These are phyloP conservation scores for Parus major DNA, from an alignment of 2,113 vertebrate genomes.

Conservation along the genomic window DNA sequence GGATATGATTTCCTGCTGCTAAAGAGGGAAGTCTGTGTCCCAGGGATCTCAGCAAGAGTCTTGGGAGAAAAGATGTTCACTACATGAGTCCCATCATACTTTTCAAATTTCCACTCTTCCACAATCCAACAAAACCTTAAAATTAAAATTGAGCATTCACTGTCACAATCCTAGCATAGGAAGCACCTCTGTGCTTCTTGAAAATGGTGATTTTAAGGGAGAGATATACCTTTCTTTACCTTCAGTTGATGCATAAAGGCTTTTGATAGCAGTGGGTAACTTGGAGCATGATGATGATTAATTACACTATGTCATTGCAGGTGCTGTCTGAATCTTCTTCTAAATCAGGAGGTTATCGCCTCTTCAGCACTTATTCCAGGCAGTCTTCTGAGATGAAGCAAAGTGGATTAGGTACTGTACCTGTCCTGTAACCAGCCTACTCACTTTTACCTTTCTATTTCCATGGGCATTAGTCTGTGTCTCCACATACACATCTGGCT, in stretches of 20 bases:
- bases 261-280: background rate
- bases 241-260: background rate
- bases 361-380: conserved; percentile 91
- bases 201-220: background rate
- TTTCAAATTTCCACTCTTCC: background rate
- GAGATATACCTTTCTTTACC: background rate
- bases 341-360: conserved; percentile 89
- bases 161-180: background rate
- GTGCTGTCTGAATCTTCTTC: conserved; percentile 94
- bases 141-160: background rate
- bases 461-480: background rate
- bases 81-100: background rate
- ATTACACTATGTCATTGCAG: conserved; percentile 67
- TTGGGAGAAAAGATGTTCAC: background rate
- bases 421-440: background rate
- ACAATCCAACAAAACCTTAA: background rate
- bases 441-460: background rate
- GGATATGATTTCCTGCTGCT: background rate
- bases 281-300: background rate
- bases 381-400: conserved; percentile 96
- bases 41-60: background rate
- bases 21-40: background rate
- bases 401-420: conserved; percentile 89
- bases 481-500: background rate
- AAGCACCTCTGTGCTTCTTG: background rate